Evolutionary conservation across 2,113 vertebrate genomes (phyloP).

Genomic region (Pygathrix nemaeus): DNA sequence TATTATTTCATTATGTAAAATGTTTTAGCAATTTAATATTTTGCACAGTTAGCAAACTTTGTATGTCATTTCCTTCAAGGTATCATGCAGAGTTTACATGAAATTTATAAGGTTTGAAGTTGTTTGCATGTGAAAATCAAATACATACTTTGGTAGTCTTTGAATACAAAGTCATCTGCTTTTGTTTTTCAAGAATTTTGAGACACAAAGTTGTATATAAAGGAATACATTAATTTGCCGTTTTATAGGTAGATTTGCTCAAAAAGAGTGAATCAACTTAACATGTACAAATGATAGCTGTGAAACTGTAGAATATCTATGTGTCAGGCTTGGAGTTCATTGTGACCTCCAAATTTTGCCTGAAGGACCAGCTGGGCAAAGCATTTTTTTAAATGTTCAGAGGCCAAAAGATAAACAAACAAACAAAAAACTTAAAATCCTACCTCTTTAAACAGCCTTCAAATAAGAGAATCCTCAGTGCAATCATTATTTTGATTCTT

Average conservation of each 20-base stretch:
- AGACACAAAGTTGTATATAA: conserved; percentile 70
- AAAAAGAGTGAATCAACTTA: conserved; percentile 66
- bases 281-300: conserved; percentile 73
- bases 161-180: conserved; percentile 68
- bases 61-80: conserved; percentile 82
- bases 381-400: conserved; percentile 69
- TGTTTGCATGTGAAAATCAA: conserved; percentile 78
- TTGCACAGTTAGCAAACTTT: conserved; percentile 83
- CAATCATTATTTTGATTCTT: conserved; percentile 70
- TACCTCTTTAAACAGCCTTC: conserved; percentile 80
- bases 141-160: conserved; percentile 76
- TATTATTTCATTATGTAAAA: conserved; percentile 83
- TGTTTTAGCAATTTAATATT: conserved; percentile 82
- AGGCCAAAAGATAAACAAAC: conserved; percentile 72
- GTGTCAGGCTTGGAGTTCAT: conserved; percentile 61
- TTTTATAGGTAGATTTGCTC: conserved; percentile 77
- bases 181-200: conserved; percentile 72
- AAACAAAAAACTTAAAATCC: conserved; percentile 62
- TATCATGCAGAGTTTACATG: conserved; percentile 48
- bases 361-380: conserved; percentile 73
- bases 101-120: conserved; percentile 64
- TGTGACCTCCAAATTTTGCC: conserved; percentile 65
- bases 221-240: conserved; percentile 71
- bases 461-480: conserved; percentile 71
- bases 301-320: conserved; percentile 70